These are phyloP conservation scores for Ctenochaetus hawaiiensis DNA, from an alignment of 2,797 vertebrate genomes.

Conservation along the genomic window DNA sequence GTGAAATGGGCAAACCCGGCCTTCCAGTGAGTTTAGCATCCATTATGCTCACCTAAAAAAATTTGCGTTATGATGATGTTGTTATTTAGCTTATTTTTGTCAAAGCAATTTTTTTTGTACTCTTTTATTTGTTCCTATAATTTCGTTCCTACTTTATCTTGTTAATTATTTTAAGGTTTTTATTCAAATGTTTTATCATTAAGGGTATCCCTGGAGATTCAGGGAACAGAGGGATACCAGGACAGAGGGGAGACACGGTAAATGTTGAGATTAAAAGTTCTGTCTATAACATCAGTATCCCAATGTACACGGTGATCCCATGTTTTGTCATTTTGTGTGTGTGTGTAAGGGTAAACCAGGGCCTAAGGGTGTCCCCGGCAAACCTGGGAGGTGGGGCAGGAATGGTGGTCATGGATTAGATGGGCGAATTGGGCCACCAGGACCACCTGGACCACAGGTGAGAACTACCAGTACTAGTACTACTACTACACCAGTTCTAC, in stretches of 20 bases:
- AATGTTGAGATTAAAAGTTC: constrained; percentile 24
- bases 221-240: constrained; percentile 80
- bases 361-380: constrained; percentile 82
- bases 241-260: constrained; percentile 83
- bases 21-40: constrained; percentile 79
- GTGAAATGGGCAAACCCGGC: constrained; percentile 85
- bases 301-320: not conserved
- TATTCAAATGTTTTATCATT: constrained; percentile 6
- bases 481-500: no score
- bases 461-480: constrained; percentile 25
- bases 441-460: constrained; percentile 84
- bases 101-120: not conserved
- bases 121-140: not conserved
- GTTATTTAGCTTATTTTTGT: not conserved
- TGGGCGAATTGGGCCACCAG: constrained; percentile 80
- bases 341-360: constrained; percentile 81
- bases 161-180: not conserved
- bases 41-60: no score
- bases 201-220: constrained; percentile 85
- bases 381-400: constrained; percentile 75
- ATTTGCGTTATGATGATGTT: no score
- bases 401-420: constrained; percentile 81
- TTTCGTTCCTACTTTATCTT: not conserved
- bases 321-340: constrained; percentile 6
- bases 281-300: not conserved